Evolutionary conservation across 2,113 vertebrate species (phyloP).

Genomic region (Herpetotheres cachinnans): DNA sequence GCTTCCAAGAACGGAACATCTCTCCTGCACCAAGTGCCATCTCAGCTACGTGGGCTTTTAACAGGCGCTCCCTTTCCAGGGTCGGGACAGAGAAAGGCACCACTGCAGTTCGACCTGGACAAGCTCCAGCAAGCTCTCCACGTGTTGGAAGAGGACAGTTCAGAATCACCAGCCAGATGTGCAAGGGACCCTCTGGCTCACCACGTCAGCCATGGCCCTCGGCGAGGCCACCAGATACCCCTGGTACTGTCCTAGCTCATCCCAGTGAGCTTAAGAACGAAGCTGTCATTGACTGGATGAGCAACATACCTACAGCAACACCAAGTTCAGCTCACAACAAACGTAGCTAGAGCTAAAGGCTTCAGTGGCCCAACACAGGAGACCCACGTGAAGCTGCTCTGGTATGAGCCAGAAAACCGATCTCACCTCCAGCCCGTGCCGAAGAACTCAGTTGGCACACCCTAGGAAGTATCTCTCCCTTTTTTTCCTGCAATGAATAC

Average conservation of each 20-base stretch:
- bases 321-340: rapidly evolving
- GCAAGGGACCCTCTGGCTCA: not conserved
- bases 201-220: not conserved
- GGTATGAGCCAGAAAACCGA: not conserved
- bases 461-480: not conserved
- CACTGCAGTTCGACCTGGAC: rapidly evolving
- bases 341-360: not conserved
- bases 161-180: not conserved
- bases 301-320: not conserved
- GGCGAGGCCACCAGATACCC: not conserved
- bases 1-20: not conserved
- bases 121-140: not conserved
- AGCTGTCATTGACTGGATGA: not conserved
- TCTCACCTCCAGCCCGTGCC: not conserved
- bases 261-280: not conserved
- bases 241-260: not conserved
- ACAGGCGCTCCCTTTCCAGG: too few relatives aligned
- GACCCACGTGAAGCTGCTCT: not conserved
- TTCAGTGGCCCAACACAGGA: not conserved
- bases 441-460: not conserved
- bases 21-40: not conserved
- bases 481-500: not conserved
- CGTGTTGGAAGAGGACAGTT: rapidly evolving
- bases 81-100: not conserved
- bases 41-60: rapidly evolving